Evolutionary conservation across 2,797 vertebrate species (phyloP).

Genomic region (Buceros bicornis): DNA sequence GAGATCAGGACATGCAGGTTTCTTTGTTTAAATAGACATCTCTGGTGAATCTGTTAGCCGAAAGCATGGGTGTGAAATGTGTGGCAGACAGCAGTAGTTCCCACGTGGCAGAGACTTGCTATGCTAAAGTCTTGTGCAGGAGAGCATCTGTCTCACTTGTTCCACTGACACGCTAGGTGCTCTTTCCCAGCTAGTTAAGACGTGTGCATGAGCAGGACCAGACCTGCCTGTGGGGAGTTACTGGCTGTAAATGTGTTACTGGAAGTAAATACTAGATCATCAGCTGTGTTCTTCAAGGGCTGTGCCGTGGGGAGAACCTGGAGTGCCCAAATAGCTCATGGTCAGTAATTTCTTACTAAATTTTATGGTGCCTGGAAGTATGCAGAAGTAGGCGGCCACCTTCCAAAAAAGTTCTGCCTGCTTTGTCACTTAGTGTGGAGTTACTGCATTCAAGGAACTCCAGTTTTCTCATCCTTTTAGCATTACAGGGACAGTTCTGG

Average conservation of each 20-base stretch:
- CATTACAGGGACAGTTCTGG: not conserved
- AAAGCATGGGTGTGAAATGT: not conserved
- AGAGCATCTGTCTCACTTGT: not conserved
- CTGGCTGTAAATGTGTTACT: not conserved
- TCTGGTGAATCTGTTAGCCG: not conserved
- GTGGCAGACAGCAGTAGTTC: not conserved
- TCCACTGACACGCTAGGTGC: not conserved
- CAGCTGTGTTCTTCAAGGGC: not conserved
- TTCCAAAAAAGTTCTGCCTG: not conserved
- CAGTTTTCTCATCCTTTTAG: not conserved
- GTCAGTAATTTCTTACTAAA: not conserved
- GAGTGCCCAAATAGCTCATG: not conserved
- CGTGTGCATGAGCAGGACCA: not conserved
- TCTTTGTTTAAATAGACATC: not conserved
- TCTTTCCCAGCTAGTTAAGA: not conserved
- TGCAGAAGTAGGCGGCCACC: not conserved
- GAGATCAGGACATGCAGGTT: not conserved
- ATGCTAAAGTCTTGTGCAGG: not conserved
- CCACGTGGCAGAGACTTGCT: not conserved
- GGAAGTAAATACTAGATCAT: not conserved
- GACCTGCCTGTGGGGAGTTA: not conserved
- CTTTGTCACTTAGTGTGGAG: not conserved
- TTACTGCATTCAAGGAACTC: not conserved
- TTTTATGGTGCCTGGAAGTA: not conserved
- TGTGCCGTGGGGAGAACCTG: not conserved